These are phyloP conservation scores for Odontesthes bonariensis DNA, from an alignment of 2,113 vertebrate genomes.

Conservation along the genomic window DNA sequence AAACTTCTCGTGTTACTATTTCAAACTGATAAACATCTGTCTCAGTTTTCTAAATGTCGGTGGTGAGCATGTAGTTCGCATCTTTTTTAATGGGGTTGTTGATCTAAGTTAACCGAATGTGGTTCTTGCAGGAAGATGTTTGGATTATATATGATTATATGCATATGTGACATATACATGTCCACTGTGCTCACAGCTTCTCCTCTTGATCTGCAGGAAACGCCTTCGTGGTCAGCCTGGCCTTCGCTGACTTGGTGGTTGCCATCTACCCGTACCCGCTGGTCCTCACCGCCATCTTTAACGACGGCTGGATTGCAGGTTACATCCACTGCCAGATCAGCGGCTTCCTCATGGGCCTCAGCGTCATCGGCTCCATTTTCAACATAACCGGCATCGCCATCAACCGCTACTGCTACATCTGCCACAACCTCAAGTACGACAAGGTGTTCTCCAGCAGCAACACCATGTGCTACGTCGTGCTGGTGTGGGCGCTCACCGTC, in stretches of 20 bases:
- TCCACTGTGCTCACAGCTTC: not conserved
- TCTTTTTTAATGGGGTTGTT: too few species aligned
- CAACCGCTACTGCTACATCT: constrained; percentile 89
- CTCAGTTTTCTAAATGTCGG: too few species aligned
- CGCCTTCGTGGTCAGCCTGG: constrained; percentile 88
- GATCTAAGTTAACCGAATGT: too few species aligned
- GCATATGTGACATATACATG: too few species aligned
- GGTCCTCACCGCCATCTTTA: constrained; percentile 85
- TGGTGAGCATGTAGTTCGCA: too few species aligned
- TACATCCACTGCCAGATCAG: constrained; percentile 87
- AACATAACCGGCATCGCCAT: constrained; percentile 88
- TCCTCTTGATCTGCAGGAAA: constrained; percentile 76
- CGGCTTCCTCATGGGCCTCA: constrained; percentile 88
- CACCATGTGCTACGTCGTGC: constrained; percentile 83
- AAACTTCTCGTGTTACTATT: too few species aligned
- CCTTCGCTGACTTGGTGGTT: constrained; percentile 86
- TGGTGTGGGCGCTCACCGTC: constrained; percentile 84
- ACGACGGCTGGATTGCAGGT: constrained; percentile 85
- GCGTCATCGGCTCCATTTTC: constrained; percentile 88
- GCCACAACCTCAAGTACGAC: constrained; percentile 86
- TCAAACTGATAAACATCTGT: too few species aligned
- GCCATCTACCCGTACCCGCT: constrained; percentile 87
- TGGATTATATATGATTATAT: too few species aligned
- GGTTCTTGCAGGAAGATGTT: too few species aligned
- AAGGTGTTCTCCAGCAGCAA: constrained; percentile 85